Evolutionary conservation across 2,888 invertebrate species (phyloP), one percentile per base, ranked within the genome.

Genomic region (Deilephila elpenor): DNA sequence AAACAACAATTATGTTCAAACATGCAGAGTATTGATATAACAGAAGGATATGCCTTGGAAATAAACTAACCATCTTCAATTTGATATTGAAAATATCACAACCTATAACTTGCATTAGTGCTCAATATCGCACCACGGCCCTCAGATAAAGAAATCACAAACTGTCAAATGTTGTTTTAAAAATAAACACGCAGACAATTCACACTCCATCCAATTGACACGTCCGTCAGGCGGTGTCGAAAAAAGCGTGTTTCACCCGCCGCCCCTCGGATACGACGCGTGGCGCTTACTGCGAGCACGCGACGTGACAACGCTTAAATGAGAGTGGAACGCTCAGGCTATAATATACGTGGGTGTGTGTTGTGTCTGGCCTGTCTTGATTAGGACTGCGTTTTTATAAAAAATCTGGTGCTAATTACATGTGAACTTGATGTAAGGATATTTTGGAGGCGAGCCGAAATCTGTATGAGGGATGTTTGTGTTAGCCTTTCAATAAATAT

Each of bases 151-250:
- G 61, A 62, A 62, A 62, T 62, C 61, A 62, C 32, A 34, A 62
- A 6, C 67, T 67, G 67, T 25, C 67, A 67, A 67, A 67, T 17
- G 67, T 67, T 51, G 51, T 67, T 67, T 51, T 67, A 25, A 51
- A 67, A 67, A 67, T 67, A 67, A 67, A 67, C 67, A 51, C 67
- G 17, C 44, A 67, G 67, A 51, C 67, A 67, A 67, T 67, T 51
- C 67, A 51, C 67, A 67, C 67, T 67, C 37, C 67, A 67, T 67
- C 67, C 67, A 67, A 67, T 67, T 67, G 67, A 67, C 67, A 67
- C 67, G 67, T 60, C 59, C 59, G 59, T 6, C 64, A 44, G 64
- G 37, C 67, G 56, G 56, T 56, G 67, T 67, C 67, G 67, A 67
- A 67, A 67, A 67, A 67, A 67, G 51, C 51, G 67, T 67, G 51